Evolutionary conservation across 30 jellyfish, hydroid and myxozoan genomes (phyloP).

Genomic region (Chironex yamaguchii): DNA sequence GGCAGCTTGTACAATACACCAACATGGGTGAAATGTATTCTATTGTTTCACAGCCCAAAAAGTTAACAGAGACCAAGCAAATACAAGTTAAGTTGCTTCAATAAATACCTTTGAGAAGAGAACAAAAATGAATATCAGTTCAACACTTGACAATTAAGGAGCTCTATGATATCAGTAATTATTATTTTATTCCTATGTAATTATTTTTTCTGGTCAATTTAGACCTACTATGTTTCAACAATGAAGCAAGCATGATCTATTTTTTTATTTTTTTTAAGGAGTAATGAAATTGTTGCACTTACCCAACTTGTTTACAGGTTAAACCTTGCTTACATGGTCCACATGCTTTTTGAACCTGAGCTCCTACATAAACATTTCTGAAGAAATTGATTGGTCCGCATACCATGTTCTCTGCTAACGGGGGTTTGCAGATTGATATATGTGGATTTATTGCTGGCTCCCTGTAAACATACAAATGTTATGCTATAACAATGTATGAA

Average conservation of each 20-base stretch:
- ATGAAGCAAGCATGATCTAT: background rate
- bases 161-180: no score
- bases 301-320: constrained; percentile 98
- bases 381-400: constrained; percentile 96
- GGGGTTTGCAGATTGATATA: constrained; percentile 93
- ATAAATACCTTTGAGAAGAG: no score
- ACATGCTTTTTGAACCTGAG: constrained; percentile 92
- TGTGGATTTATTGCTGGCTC: constrained; percentile 99
- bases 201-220: no score
- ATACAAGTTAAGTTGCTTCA: no score
- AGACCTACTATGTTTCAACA: background rate
- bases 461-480: constrained; percentile 24
- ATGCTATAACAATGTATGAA: no score
- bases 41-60: no score
- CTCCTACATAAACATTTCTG: constrained; percentile 96
- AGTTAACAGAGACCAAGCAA: no score
- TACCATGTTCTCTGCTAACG: constrained; percentile 87
- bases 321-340: constrained; percentile 95
- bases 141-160: no score
- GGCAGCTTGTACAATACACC: no score
- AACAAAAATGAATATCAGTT: no score
- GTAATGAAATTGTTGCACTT: constrained; percentile 37
- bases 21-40: no score
- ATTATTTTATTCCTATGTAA: no score
- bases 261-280: background rate